A percentile compares a stretch with the other conserved stretches of the same genome.
Evolutionary conservation across 1,140 invertebrate genomes (phyloP).

Genomic region (Zaprionus vittiger): DNA sequence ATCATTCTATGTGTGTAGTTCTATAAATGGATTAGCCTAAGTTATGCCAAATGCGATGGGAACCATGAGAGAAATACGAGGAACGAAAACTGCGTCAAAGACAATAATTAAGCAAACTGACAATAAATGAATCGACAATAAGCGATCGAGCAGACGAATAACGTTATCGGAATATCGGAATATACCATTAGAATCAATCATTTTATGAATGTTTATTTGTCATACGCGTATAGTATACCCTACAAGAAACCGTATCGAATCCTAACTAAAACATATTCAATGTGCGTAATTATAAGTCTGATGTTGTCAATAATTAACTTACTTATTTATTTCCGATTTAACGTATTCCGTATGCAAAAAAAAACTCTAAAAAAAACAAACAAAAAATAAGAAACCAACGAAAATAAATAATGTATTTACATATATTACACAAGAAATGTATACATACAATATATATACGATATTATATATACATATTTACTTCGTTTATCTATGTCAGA

Average conservation of each 20-base stretch:
- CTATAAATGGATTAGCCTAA: conserved; percentile 28
- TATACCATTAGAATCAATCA: conserved; percentile 31
- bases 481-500: conserved; percentile 56
- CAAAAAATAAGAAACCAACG: conserved; percentile 3
- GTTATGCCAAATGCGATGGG: conserved; percentile 8
- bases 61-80: conserved; percentile 7
- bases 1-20: conserved; percentile 28
- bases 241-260: conserved; percentile 34
- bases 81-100: conserved; percentile 69
- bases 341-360: conserved; percentile 49
- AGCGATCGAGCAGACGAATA: conserved; percentile 39
- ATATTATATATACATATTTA: conserved; percentile 50
- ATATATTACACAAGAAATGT: conserved; percentile 35
- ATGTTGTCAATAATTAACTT: conserved; percentile 79
- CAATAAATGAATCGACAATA: conserved; percentile 71
- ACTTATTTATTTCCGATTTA: conserved; percentile 59
- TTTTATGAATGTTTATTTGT: conserved; percentile 40
- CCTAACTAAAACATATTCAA: conserved; percentile 63
- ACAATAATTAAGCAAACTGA: conserved; percentile 66
- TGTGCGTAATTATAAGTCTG: conserved; percentile 83
- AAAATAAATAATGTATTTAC: conserved; percentile 30
- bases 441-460: conserved; percentile 36
- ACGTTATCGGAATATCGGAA: conserved; percentile 22
- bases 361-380: conserved; percentile 1
- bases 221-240: conserved; percentile 11